phyloP scores from a whole-genome alignment of 2,888 invertebrate genomes.

The Stenurella melanura region DNA sequence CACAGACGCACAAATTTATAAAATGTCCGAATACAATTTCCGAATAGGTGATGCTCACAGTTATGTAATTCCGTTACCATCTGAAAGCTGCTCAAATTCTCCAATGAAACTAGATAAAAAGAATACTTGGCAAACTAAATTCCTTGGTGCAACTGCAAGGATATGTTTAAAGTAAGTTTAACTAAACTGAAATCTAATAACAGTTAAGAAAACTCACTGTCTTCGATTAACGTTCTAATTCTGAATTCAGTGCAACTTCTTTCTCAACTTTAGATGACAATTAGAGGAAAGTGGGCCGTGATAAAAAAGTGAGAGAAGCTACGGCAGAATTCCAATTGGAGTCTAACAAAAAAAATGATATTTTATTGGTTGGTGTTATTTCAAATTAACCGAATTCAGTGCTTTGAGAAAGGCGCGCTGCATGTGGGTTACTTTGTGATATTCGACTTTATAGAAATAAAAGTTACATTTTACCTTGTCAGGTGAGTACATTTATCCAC shows the following conservation, averaged over 20 bases:
- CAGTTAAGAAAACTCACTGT: slow-evolving; percentile 51
- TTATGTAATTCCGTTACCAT: not conserved
- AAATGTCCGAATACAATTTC: not conserved
- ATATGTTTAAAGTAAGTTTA: slow-evolving; percentile 28
- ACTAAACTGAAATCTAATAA: slow-evolving; percentile 50
- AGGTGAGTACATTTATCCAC: too few relatives aligned
- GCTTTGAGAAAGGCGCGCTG: not conserved
- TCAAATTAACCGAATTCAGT: not conserved
- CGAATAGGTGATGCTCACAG: not conserved
- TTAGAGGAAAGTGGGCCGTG: slow-evolving; percentile 2
- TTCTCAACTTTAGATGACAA: slow-evolving; percentile 25
- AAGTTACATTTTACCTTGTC: too few relatives aligned
- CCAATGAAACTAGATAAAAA: not conserved
- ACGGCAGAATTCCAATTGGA: not conserved
- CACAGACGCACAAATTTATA: too few relatives aligned
- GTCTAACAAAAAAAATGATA: not conserved
- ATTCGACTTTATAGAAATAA: too few relatives aligned
- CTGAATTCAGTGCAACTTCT: slow-evolving; percentile 44
- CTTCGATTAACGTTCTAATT: slow-evolving; percentile 51
- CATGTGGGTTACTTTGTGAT: not conserved
- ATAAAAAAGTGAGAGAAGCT: slow-evolving; percentile 1
- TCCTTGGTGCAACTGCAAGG: slow-evolving; percentile 2
- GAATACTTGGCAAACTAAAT: not conserved
- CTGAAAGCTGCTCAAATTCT: not conserved
- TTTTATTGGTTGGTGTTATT: not conserved